phyloP scores from a whole-genome alignment of 2,113 vertebrate species.

The Atherinomorus stipes region DNA sequence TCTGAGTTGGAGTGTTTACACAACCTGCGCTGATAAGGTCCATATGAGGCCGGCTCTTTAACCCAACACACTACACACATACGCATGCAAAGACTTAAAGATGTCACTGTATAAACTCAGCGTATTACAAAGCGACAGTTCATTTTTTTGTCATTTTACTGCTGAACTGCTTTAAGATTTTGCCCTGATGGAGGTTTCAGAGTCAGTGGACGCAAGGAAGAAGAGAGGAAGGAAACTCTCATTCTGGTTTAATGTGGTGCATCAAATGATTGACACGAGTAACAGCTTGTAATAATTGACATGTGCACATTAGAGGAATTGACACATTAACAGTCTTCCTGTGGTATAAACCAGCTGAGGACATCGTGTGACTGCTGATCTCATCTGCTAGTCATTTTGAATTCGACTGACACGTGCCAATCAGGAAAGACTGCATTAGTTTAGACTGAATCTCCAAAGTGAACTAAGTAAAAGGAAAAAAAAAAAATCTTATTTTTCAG shows the following conservation, averaged over 20 bases:
- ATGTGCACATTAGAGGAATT: constrained; percentile 57
- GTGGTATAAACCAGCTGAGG: constrained; percentile 38
- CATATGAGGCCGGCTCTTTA: constrained; percentile 34
- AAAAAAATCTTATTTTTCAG: too few relatives aligned
- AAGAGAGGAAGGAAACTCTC: constrained; percentile 8
- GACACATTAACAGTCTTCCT: constrained; percentile 55
- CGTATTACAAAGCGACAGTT: constrained; percentile 24
- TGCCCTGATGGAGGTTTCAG: constrained; percentile 32
- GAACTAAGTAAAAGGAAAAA: background rate
- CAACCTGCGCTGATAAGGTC: constrained; percentile 38
- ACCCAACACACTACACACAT: background rate
- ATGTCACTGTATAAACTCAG: constrained; percentile 1
- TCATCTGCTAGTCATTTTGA: constrained; percentile 53
- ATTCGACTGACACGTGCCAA: constrained; percentile 66
- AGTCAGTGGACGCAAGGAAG: constrained; percentile 26
- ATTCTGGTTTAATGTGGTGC: constrained; percentile 42
- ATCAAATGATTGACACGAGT: constrained; percentile 57
- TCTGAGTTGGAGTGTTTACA: constrained; percentile 60
- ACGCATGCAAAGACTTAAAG: background rate
- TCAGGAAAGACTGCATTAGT: constrained; percentile 37
- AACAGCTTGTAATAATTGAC: constrained; percentile 51
- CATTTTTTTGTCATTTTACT: constrained; percentile 30
- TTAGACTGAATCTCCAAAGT: background rate
- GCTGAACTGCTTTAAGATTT: constrained; percentile 38
- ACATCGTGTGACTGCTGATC: constrained; percentile 40